Evolutionary conservation across 2,797 vertebrate species (phyloP).

Genomic region (Pangasius djambal): DNA sequence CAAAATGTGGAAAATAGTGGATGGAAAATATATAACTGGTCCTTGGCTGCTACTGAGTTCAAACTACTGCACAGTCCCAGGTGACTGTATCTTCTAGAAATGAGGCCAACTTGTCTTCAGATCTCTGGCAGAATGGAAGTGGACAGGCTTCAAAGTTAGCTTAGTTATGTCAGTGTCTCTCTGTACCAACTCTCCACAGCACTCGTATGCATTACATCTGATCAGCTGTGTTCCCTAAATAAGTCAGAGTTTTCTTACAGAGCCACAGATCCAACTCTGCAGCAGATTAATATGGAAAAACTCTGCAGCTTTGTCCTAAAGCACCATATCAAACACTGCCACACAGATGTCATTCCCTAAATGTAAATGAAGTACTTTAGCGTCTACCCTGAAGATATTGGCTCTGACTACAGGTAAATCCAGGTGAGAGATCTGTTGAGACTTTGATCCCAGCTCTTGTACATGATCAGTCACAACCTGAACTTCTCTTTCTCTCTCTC

Average conservation of each 20-base stretch:
- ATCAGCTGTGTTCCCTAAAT: slow-evolving; percentile 25
- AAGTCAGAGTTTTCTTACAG: background rate
- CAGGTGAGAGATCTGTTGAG: slow-evolving; percentile 23
- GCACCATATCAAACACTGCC: slow-evolving; percentile 48
- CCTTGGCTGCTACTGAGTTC: background rate
- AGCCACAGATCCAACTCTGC: background rate
- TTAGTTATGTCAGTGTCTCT: background rate
- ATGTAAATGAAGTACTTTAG: slow-evolving; percentile 24
- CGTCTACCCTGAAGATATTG: slow-evolving; percentile 55
- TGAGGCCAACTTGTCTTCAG: background rate
- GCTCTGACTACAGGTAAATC: slow-evolving; percentile 34
- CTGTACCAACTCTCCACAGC: background rate
- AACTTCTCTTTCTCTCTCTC: slow-evolving; percentile 8
- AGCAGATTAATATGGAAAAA: slow-evolving; percentile 20
- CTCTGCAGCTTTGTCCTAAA: slow-evolving; percentile 25
- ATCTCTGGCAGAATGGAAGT: background rate
- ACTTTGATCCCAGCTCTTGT: slow-evolving; percentile 32
- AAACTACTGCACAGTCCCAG: background rate
- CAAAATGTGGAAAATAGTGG: background rate
- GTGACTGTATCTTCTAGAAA: background rate
- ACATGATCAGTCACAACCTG: slow-evolving; percentile 1
- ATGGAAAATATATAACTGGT: background rate
- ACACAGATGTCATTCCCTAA: slow-evolving; percentile 42
- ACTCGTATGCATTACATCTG: background rate
- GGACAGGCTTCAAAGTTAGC: background rate